A percentile compares a stretch with the other conserved stretches of the same genome.
Conservation (phyloP, 2,888 invertebrate genomes). For the Drosophila melanosoma region DNA sequence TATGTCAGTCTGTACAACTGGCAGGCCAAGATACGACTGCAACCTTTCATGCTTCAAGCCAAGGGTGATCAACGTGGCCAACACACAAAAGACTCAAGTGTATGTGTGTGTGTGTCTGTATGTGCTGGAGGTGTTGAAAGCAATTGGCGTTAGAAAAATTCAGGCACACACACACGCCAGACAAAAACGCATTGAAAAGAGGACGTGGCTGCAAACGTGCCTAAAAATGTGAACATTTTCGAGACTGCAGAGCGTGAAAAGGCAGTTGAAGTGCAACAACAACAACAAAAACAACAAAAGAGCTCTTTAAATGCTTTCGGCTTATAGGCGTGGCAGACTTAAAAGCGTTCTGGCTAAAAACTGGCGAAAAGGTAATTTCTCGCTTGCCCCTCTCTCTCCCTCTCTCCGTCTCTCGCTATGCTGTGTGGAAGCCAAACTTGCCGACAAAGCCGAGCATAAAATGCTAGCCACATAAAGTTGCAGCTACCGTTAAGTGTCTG, state of each 20-base stretch:
- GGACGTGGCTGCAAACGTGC: slow-evolving; percentile 66
- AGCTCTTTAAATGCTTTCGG: slow-evolving; percentile 39
- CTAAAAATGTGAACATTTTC: slow-evolving; percentile 74
- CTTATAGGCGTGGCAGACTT: slow-evolving; percentile 54
- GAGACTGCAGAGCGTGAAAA: slow-evolving; percentile 71
- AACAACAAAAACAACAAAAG: slow-evolving; percentile 37
- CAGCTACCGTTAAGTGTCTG: slow-evolving; percentile 19
- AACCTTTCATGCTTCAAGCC: slow-evolving; percentile 57
- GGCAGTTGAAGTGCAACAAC: slow-evolving; percentile 55
- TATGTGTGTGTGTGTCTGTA: slow-evolving; percentile 15
- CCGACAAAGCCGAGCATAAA: slow-evolving; percentile 58
- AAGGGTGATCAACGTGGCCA: slow-evolving; percentile 55
- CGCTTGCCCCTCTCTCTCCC: slow-evolving; percentile 20
- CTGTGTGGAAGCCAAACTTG: slow-evolving; percentile 37
- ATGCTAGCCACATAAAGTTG: slow-evolving; percentile 53
- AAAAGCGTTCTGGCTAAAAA: slow-evolving; percentile 49
- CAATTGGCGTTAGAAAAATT: slow-evolving; percentile 72
- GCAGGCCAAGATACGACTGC: slow-evolving; percentile 68
- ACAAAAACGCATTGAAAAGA: slow-evolving; percentile 59
- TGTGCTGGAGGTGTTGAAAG: slow-evolving; percentile 71
- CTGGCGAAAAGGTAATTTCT: slow-evolving; percentile 71
- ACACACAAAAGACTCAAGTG: slow-evolving; percentile 61
- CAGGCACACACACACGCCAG: slow-evolving; percentile 28
- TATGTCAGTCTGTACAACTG: slow-evolving; percentile 70
- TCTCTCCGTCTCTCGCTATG: neutral